Evolutionary conservation across 2,888 invertebrate genomes (phyloP).

Genomic region (Cyclophora albipunctata): DNA sequence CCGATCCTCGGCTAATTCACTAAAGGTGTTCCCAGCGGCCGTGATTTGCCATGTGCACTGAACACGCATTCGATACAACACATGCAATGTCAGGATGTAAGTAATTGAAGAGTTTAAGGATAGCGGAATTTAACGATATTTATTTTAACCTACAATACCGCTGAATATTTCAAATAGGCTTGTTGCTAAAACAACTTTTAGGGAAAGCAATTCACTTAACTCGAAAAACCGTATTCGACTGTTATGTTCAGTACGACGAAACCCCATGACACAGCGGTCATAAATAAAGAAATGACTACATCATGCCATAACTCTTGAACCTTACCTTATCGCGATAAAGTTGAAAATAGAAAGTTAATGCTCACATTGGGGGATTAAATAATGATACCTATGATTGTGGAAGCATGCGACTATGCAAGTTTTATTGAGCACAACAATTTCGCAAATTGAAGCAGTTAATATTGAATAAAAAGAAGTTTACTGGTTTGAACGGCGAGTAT

Average conservation of each 20-base stretch:
- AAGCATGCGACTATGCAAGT: slow-evolving; percentile 20
- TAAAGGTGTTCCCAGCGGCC: slow-evolving; percentile 43
- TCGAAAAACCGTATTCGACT: slow-evolving; percentile 10
- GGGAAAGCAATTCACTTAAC: slow-evolving; percentile 30
- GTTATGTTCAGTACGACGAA: slow-evolving; percentile 28
- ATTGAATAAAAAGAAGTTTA: slow-evolving; percentile 1
- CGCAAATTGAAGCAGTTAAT: slow-evolving; percentile 20
- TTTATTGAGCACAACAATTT: slow-evolving; percentile 28
- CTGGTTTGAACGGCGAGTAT: too few species aligned
- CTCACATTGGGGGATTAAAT: slow-evolving; percentile 5
- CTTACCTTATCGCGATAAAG: slow-evolving; percentile 1
- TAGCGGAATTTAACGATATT: background rate
- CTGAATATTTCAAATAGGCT: too few species aligned
- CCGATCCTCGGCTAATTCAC: slow-evolving; percentile 56
- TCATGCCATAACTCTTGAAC: background rate
- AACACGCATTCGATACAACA: slow-evolving; percentile 19
- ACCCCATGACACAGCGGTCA: slow-evolving; percentile 48
- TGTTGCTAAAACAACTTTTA: slow-evolving; percentile 6
- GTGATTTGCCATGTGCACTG: slow-evolving; percentile 19
- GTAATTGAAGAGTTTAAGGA: background rate
- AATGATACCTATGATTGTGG: slow-evolving; percentile 14
- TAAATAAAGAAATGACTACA: slow-evolving; percentile 29
- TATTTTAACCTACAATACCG: too few species aligned
- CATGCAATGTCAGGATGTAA: slow-evolving; percentile 11
- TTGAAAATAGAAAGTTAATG: background rate